Evolutionary conservation across 2,888 invertebrate species (phyloP), one percentile per base, ranked within the genome.

Genomic region (Bruchidius siliquastri): DNA sequence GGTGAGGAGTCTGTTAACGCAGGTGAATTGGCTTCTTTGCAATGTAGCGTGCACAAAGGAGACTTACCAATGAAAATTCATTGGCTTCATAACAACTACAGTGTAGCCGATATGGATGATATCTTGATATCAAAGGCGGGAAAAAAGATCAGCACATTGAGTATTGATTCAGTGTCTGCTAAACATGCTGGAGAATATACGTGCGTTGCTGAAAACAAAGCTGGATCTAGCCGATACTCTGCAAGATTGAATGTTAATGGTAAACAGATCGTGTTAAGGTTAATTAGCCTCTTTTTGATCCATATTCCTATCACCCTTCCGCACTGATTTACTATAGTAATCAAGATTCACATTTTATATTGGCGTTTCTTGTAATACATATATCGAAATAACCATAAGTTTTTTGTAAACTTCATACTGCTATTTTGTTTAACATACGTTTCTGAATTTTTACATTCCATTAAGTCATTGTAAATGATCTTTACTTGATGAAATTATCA

Each of bases 51-150:
- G 22, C 90, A 89, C 79, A 92, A 93, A 85, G 94, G 95, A 49
- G 95, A 96, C 85, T 77, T 92, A 76, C 95, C 95, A 13, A 88
- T 96, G 73, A 90, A 90, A 77, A 92, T 95, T 75, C 88, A 89
- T 71, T 95, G 95, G 95, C 90, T 88, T 69, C 89, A 90, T 81
- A 88, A 90, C 78, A 88, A 86, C 74, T 84, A 85, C 77, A 79
- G 83, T 32, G 80, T 89, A 21, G 83, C 67, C 21, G 69, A 74
- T 68, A 71, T 73, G 22, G 74, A 76, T 32, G 81, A 81, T 13
- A 77, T 81, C 69, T 85, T 86, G 74, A 87, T 89, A 75, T 87
- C 87, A 74, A 88, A 87, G 80, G 84, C 83, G 77, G 85, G 85
- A 74, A 85, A 82, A 75, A 89, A 89, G 81, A 88, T 89, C 78